A percentile compares a stretch with the other conserved stretches of the same genome.
These are phyloP conservation scores for Ophion ventricosus DNA, from an alignment of 2,888 invertebrate species.

Conservation along the genomic window DNA sequence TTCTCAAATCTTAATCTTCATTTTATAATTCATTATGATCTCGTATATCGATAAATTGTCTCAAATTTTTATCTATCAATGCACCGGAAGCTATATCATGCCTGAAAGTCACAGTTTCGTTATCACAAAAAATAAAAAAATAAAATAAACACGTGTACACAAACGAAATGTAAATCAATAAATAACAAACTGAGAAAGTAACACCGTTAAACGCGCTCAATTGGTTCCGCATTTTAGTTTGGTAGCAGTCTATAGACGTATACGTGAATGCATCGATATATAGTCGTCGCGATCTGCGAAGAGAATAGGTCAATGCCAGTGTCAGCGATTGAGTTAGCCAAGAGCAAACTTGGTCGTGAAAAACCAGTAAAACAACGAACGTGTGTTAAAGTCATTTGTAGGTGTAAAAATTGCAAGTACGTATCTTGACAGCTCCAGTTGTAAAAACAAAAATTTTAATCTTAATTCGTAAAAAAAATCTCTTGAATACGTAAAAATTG, in stretches of 20 bases:
- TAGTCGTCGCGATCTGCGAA: conserved; percentile 65
- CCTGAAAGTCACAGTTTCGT: no score
- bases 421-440: background rate
- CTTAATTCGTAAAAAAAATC: no score
- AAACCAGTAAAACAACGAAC: conserved; percentile 77
- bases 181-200: background rate
- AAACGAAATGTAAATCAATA: background rate
- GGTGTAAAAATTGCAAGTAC: conserved; percentile 2
- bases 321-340: conserved; percentile 78
- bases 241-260: background rate
- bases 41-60: no score
- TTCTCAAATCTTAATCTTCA: no score
- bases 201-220: background rate
- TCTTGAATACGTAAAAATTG: no score
- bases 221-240: background rate
- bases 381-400: conserved; percentile 62
- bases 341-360: conserved; percentile 80
- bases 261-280: background rate
- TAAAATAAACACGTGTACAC: no score
- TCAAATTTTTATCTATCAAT: no score
- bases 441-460: no score
- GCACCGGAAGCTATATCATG: no score
- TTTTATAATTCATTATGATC: no score
- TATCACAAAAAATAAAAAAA: no score
- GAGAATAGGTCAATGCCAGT: conserved; percentile 82